A percentile compares a stretch with the other conserved stretches of the same genome.
Conservation (phyloP, 2,113 vertebrate species). For the Pogona vitticeps region DNA sequence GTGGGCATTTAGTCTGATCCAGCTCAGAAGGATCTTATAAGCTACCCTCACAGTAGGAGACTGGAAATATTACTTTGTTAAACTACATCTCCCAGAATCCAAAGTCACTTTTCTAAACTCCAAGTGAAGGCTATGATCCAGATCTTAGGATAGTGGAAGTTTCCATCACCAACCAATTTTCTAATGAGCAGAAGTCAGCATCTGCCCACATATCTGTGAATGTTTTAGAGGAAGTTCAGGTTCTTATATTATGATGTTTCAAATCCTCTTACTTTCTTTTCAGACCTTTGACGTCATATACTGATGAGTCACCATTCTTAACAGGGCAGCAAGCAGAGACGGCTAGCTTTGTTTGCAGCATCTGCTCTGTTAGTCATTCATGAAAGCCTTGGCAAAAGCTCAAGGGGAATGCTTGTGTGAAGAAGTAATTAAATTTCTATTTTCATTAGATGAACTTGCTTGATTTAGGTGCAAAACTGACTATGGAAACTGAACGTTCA, state of each 20-base stretch:
- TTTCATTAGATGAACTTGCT: constrained; percentile 67
- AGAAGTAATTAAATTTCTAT: constrained; percentile 78
- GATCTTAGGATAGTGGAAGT: not conserved
- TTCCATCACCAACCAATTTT: not conserved
- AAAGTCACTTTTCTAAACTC: too few relatives aligned
- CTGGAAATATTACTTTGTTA: too few relatives aligned
- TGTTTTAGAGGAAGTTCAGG: constrained; percentile 64
- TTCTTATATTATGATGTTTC: constrained; percentile 59
- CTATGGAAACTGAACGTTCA: constrained; percentile 41
- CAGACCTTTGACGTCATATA: constrained; percentile 73
- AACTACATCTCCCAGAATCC: too few relatives aligned
- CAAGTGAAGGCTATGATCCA: not conserved
- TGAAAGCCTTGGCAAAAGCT: constrained; percentile 67
- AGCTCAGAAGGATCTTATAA: too few relatives aligned
- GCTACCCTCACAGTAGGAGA: too few relatives aligned
- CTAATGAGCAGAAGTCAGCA: constrained; percentile 43
- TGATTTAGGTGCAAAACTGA: constrained; percentile 65
- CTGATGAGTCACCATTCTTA: constrained; percentile 75
- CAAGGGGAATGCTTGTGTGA: constrained; percentile 71
- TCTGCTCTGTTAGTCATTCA: constrained; percentile 79
- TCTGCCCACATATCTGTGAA: constrained; percentile 17
- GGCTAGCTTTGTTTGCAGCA: constrained; percentile 67
- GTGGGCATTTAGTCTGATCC: too few relatives aligned
- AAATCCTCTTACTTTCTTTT: constrained; percentile 67
- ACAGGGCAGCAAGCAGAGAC: constrained; percentile 63